phyloP scores from a whole-genome alignment of 2,797 vertebrate species.

The Sebastes nivosus region DNA sequence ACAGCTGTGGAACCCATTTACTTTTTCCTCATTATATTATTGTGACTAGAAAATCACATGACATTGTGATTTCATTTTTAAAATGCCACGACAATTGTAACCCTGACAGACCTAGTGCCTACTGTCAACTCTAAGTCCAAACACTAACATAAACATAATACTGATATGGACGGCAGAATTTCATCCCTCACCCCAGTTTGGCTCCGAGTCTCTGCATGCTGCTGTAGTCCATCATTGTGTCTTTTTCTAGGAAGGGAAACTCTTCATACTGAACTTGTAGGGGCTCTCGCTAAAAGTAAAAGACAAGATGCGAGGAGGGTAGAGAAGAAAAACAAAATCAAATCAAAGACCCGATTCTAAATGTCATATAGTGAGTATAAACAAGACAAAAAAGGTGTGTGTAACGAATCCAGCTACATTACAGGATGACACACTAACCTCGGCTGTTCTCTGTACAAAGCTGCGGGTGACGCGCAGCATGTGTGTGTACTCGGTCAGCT shows the following conservation, averaged over 20 bases:
- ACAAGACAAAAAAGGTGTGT: background rate
- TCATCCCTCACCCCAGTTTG: constrained; percentile 89
- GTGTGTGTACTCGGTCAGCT: constrained; percentile 93
- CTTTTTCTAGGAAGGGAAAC: constrained; percentile 91
- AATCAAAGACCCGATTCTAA: background rate
- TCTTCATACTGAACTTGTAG: constrained; percentile 89
- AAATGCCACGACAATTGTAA: no score
- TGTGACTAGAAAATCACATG: background rate
- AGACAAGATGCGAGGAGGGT: background rate
- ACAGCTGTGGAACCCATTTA: background rate
- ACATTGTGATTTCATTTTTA: no score
- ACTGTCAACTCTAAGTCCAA: background rate
- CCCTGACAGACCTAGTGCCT: background rate
- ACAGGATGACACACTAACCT: constrained; percentile 78
- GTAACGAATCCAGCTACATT: background rate
- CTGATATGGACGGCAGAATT: background rate
- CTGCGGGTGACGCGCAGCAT: constrained; percentile 90
- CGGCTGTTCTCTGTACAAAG: constrained; percentile 85
- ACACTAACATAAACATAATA: background rate
- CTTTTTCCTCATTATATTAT: background rate
- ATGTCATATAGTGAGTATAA: background rate
- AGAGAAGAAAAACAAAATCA: background rate
- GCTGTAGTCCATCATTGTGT: constrained; percentile 90
- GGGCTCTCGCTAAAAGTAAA: constrained; percentile 81
- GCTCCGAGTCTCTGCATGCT: constrained; percentile 96